Percentiles rank a stretch among this genome's conserved stretches.
These are phyloP conservation scores for Hypothenemus hampei DNA, from an alignment of 1,140 invertebrate genomes.

Conservation along the genomic window DNA sequence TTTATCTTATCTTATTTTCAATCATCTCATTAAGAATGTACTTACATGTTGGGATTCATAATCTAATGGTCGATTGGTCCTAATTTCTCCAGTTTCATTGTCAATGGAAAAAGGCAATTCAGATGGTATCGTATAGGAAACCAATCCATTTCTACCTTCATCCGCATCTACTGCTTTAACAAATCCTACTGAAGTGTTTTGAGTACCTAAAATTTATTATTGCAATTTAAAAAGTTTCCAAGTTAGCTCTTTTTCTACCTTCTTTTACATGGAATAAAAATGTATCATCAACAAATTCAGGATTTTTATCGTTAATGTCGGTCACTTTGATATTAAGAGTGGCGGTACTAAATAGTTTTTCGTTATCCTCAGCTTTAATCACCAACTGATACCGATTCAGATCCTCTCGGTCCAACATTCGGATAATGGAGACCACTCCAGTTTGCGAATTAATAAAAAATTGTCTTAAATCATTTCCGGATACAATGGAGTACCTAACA, in stretches of 20 bases:
- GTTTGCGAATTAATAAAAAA: conserved; percentile 78
- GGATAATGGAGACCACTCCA: conserved; percentile 76
- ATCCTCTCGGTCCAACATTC: conserved; percentile 80
- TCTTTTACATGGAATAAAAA: conserved; percentile 81
- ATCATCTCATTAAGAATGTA: not conserved
- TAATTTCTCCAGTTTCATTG: conserved; percentile 71
- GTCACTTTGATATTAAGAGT: conserved; percentile 84
- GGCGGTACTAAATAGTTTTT: conserved; percentile 72
- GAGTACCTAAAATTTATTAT: conserved; percentile 47
- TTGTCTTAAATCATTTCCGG: conserved; percentile 78
- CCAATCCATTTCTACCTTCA: conserved; percentile 60
- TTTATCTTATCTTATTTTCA: not conserved
- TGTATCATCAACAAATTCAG: conserved; percentile 69
- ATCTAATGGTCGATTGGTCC: conserved; percentile 70
- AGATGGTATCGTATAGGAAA: conserved; percentile 66
- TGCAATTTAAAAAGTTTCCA: not conserved
- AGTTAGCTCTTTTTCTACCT: conserved; percentile 41
- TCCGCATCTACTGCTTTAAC: conserved; percentile 82
- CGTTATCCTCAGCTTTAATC: conserved; percentile 80
- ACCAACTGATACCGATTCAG: conserved; percentile 79
- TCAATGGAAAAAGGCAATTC: conserved; percentile 77
- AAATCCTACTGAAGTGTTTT: conserved; percentile 63
- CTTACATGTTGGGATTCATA: conserved; percentile 75
- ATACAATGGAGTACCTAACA: conserved; percentile 77
- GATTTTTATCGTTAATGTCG: conserved; percentile 87